These are phyloP conservation scores for Crossaster papposus DNA, from an alignment of 53 echinoderm and acorn worm species.

Conservation along the genomic window DNA sequence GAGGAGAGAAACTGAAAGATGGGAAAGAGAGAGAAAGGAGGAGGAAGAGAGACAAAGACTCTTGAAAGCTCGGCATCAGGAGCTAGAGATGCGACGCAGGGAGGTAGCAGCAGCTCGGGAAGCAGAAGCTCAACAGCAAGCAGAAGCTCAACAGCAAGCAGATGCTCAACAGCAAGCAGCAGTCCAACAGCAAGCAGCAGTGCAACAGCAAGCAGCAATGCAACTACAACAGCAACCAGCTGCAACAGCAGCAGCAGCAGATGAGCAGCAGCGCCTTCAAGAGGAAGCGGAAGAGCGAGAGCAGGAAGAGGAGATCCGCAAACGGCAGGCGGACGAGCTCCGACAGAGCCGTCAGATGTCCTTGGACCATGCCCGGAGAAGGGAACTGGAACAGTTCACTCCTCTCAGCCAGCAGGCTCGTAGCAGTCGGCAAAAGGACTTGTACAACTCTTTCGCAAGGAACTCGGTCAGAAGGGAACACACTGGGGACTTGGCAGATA, in stretches of 20 bases:
- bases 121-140: neutral
- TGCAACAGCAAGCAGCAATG: no score
- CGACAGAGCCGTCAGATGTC: conserved; percentile 55
- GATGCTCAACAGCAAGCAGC: neutral
- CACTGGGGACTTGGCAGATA: neutral
- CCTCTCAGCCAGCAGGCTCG: conserved; percentile 1
- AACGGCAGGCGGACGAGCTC: conserved; percentile 58
- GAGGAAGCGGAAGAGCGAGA: conserved; percentile 32
- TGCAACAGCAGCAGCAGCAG: conserved; percentile 6
- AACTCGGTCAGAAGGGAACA: conserved; percentile 10
- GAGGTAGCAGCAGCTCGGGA: conserved; percentile 5
- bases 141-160: neutral
- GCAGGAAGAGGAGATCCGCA: conserved; percentile 61
- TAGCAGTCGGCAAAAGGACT: conserved; percentile 23
- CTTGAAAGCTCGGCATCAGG: conserved; percentile 34
- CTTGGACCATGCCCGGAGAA: conserved; percentile 28
- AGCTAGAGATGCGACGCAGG: conserved; percentile 16
- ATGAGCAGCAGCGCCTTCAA: neutral
- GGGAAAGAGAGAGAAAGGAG: conserved; percentile 32
- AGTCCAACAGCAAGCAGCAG: neutral
- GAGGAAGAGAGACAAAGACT: conserved; percentile 50
- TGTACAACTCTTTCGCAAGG: neutral
- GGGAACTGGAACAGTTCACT: conserved; percentile 25
- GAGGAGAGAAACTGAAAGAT: conserved; percentile 26
- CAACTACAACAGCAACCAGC: no score